Evolutionary conservation across 2,113 vertebrate genomes (phyloP).

Genomic region (Pseudopodoces humilis): DNA sequence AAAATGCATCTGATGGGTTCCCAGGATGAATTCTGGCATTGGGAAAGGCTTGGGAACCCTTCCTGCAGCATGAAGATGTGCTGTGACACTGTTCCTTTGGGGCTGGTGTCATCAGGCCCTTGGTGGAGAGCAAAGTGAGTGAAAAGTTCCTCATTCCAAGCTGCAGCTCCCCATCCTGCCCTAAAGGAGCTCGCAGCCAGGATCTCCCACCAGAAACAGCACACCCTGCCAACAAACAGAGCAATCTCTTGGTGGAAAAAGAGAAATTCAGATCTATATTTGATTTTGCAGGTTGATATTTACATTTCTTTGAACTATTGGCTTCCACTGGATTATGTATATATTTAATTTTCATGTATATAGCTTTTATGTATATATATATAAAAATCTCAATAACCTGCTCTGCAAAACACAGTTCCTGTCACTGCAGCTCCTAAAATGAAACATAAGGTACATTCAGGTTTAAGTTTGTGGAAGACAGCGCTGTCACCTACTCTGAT

Average conservation of each 20-base stretch:
- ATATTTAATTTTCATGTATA: background rate
- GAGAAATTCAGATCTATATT: background rate
- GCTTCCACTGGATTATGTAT: background rate
- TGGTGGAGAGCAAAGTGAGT: background rate
- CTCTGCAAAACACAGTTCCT: background rate
- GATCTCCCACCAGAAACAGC: background rate
- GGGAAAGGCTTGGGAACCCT: background rate
- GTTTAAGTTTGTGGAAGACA: slow-evolving; percentile 33
- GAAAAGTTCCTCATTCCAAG: background rate
- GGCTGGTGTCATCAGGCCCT: background rate
- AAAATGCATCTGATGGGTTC: background rate
- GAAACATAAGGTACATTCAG: background rate
- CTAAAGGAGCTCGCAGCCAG: background rate
- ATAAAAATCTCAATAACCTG: background rate
- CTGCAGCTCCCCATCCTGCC: background rate
- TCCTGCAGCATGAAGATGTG: background rate
- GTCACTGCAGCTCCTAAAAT: slow-evolving; percentile 30
- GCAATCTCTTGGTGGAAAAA: background rate
- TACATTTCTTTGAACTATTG: background rate
- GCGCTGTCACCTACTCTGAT: slow-evolving; percentile 32
- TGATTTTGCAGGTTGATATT: background rate
- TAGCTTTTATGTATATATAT: background rate
- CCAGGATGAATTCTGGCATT: background rate
- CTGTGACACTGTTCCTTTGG: background rate
- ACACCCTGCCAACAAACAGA: background rate